Conservation (phyloP, 2,797 vertebrate genomes). For the Peromyscus attwateri region DNA sequence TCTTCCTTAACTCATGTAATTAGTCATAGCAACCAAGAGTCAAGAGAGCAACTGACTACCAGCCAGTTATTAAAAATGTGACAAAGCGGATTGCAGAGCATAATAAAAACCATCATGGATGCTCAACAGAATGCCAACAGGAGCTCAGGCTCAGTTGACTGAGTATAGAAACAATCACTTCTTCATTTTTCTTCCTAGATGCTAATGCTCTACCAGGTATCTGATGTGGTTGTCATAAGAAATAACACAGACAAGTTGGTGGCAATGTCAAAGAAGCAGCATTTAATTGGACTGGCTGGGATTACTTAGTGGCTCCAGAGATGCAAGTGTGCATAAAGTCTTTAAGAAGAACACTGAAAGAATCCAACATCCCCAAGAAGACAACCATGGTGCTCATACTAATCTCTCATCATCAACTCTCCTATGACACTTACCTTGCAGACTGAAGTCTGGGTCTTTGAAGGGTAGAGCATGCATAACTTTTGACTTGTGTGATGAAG, state of each 20-base stretch:
- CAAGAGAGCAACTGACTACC: slow-evolving; percentile 97
- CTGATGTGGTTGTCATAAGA: neutral
- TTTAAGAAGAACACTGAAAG: neutral
- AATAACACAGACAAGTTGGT: neutral
- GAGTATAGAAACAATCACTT: neutral
- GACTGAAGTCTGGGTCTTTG: neutral
- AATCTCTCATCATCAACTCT: neutral
- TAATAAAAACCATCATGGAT: slow-evolving; percentile 93
- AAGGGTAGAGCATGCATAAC: neutral
- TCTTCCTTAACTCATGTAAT: slow-evolving; percentile 88
- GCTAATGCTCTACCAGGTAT: neutral
- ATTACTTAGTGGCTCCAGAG: neutral
- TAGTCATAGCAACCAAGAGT: slow-evolving; percentile 96
- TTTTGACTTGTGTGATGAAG: neutral
- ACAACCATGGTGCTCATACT: neutral
- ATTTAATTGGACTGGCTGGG: neutral
- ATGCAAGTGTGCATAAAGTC: neutral
- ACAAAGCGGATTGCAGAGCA: slow-evolving; percentile 92
- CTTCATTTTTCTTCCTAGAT: neutral
- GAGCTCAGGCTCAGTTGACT: slow-evolving; percentile 86
- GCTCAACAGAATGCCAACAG: slow-evolving; percentile 90
- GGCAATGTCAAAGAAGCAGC: neutral
- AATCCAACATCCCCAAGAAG: neutral
- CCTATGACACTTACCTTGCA: fast-evolving
- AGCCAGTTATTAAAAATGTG: slow-evolving; percentile 90